Percentiles rank a stretch among this genome's conserved stretches.
Conservation (phyloP, 2,888 invertebrate species). For the Heteropelma amictum region DNA sequence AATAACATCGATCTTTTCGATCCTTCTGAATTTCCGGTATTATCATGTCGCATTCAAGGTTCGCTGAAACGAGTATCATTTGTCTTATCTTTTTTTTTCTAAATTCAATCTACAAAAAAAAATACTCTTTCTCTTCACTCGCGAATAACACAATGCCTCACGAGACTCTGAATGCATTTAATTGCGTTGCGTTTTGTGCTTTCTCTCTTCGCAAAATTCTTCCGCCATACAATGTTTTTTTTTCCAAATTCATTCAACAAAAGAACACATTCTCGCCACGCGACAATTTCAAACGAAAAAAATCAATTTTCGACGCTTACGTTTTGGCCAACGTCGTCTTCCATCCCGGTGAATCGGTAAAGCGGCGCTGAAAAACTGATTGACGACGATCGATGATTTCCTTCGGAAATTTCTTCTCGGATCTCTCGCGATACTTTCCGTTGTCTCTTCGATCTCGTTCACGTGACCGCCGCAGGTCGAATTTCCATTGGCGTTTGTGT, state of each 20-base stretch:
- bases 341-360: conserved; percentile 76
- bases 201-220: too few species aligned
- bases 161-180: too few species aligned
- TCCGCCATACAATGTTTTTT: background rate
- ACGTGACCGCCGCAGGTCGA: conserved; percentile 29
- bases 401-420: conserved; percentile 75
- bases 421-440: conserved; percentile 56
- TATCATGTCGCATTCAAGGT: too few species aligned
- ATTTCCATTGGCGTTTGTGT: conserved; percentile 66
- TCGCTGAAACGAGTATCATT: too few species aligned
- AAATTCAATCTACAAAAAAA: too few species aligned
- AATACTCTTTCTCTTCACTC: too few species aligned
- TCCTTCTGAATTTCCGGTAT: too few species aligned
- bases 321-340: conserved; percentile 76
- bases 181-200: too few species aligned
- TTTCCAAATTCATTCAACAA: background rate
- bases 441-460: conserved; percentile 54
- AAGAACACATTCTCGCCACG: background rate
- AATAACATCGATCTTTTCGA: too few species aligned
- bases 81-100: too few species aligned
- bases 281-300: background rate
- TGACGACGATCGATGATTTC: conserved; percentile 76
- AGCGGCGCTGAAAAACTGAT: conserved; percentile 78
- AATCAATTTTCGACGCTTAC: conserved; percentile 75
- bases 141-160: too few species aligned